Conservation (phyloP, 2,797 vertebrate species). For the Hyperoplus immaculatus region DNA sequence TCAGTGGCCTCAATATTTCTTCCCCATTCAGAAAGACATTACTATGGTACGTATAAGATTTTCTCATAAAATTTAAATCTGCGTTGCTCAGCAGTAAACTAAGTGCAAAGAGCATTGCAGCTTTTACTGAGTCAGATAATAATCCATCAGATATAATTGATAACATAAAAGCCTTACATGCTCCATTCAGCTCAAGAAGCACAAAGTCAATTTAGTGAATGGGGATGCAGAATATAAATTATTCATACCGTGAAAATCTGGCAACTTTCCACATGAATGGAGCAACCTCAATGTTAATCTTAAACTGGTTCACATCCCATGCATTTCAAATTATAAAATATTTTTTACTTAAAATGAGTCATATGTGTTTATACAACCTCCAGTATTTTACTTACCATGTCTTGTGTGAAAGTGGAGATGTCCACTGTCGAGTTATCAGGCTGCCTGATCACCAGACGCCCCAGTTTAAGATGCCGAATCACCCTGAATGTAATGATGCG, state of each 20-base stretch:
- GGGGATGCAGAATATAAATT: slow-evolving; percentile 58
- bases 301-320: slow-evolving; percentile 10
- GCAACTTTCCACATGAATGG: slow-evolving; percentile 33
- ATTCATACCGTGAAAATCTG: slow-evolving; percentile 66
- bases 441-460: slow-evolving; percentile 84
- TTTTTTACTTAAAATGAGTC: background rate
- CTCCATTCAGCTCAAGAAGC: slow-evolving; percentile 43
- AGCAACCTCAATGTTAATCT: slow-evolving; percentile 5
- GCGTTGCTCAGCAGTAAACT: slow-evolving; percentile 49
- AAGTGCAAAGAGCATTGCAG: slow-evolving; percentile 8
- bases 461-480: slow-evolving; percentile 85
- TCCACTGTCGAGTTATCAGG: slow-evolving; percentile 83
- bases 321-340: background rate
- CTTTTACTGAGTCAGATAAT: slow-evolving; percentile 24
- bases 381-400: slow-evolving; percentile 88
- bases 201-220: slow-evolving; percentile 52
- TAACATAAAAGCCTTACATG: slow-evolving; percentile 55
- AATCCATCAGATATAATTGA: slow-evolving; percentile 58
- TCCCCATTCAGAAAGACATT: background rate
- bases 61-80: slow-evolving; percentile 39
- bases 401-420: slow-evolving; percentile 89
- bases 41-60: background rate
- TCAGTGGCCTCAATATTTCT: slow-evolving; percentile 1
- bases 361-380: background rate
- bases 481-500: slow-evolving; percentile 87